Percentiles rank a stretch among this genome's conserved stretches.
These are phyloP conservation scores for Paradoxurus hermaphroditus DNA, from an alignment of 2,113 vertebrate species.

Conservation along the genomic window DNA sequence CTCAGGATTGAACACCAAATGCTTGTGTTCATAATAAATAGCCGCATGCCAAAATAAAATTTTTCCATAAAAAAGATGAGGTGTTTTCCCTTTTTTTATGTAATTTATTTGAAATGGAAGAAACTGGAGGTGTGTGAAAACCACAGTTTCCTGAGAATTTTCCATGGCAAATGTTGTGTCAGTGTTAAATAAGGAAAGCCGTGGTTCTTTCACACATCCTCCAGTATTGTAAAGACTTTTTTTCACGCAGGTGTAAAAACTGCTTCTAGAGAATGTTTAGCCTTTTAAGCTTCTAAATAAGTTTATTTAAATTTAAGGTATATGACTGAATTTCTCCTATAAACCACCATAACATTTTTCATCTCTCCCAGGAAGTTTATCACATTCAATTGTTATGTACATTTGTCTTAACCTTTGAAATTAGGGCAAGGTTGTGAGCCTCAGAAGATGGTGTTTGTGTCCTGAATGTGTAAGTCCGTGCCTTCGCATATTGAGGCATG, in stretches of 20 bases:
- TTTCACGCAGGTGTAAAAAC: slow-evolving; percentile 72
- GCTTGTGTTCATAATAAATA: slow-evolving; percentile 53
- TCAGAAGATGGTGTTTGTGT: neutral
- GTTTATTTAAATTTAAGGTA: slow-evolving; percentile 59
- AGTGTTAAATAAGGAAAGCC: slow-evolving; percentile 76
- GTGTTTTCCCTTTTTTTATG: slow-evolving; percentile 69
- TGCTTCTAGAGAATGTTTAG: slow-evolving; percentile 46
- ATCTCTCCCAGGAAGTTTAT: neutral
- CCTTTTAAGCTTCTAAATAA: slow-evolving; percentile 50
- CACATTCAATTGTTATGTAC: neutral
- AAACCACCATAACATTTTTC: neutral
- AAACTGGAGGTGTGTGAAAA: slow-evolving; percentile 75
- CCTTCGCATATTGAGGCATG: neutral
- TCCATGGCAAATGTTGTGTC: slow-evolving; percentile 78
- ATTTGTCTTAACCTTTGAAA: neutral
- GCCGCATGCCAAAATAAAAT: slow-evolving; percentile 51
- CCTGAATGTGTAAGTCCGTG: neutral
- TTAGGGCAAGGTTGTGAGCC: neutral
- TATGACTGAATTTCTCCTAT: neutral
- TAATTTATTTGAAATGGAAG: slow-evolving; percentile 76
- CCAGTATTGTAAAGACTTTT: slow-evolving; percentile 69
- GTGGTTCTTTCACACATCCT: slow-evolving; percentile 62
- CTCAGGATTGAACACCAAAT: slow-evolving; percentile 47
- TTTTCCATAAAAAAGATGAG: slow-evolving; percentile 59
- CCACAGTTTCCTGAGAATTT: slow-evolving; percentile 80